Evolutionary conservation across 2,888 invertebrate genomes (phyloP).

Genomic region (Atrina japonica): DNA sequence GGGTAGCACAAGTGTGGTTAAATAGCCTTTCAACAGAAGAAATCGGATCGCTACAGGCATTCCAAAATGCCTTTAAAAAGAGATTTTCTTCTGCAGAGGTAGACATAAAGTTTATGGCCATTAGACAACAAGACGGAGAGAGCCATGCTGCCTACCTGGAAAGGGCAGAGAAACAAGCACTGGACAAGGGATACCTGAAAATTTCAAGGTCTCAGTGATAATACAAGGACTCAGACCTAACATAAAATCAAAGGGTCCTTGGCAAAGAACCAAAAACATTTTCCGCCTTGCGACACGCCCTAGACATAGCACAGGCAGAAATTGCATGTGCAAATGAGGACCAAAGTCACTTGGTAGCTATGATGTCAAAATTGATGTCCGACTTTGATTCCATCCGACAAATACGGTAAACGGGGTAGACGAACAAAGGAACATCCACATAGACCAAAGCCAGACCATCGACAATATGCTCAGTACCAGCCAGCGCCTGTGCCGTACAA

Average conservation of each 20-base stretch:
- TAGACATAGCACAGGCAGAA: too few species aligned
- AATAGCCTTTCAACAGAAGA: too few species aligned
- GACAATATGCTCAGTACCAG: background rate
- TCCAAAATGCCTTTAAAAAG: constrained; percentile 6
- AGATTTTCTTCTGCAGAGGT: background rate
- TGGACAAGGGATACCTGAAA: too few species aligned
- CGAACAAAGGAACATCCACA: background rate
- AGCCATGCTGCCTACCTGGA: background rate
- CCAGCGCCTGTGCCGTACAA: background rate
- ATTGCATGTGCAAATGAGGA: constrained; percentile 1
- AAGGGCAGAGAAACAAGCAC: constrained; percentile 10
- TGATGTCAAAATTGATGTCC: constrained; percentile 9
- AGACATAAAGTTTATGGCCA: constrained; percentile 14
- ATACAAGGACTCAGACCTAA: too few species aligned
- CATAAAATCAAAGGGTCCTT: too few species aligned
- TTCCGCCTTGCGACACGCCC: too few species aligned
- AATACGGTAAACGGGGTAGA: too few species aligned
- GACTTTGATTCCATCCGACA: background rate
- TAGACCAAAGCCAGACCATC: constrained; percentile 4
- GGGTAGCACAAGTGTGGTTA: too few species aligned
- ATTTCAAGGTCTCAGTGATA: too few species aligned
- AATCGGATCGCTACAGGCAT: background rate
- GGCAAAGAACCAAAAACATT: too few species aligned
- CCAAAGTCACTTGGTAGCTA: background rate
- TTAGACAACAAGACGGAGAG: background rate